Evolutionary conservation across 2,888 invertebrate species (phyloP), one percentile per base, ranked within the genome.

Genomic region (Chelonus formosanus): DNA sequence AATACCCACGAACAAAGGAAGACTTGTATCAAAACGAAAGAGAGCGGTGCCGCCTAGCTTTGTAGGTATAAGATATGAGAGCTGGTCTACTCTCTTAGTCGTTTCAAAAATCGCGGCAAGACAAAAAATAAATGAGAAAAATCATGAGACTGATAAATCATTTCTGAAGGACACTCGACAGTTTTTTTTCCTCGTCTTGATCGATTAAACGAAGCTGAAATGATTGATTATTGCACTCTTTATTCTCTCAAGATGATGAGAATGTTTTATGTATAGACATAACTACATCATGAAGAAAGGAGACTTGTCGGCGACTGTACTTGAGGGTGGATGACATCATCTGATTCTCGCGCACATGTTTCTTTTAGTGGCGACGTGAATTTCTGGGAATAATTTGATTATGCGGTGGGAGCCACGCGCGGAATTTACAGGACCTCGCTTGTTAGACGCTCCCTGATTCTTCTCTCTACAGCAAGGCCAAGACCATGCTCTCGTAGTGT

Each of bases 381-480:
- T 68, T 73, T 75, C 75, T 73, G 76, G 75, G 79, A 79, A 79
- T 78, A 79, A 76, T 77, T 77, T 77, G 76, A 78, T 79, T 79
- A 78, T 78, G 76, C 74, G 66, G 68, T 67, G 72, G 70, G 73
- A 73, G 72, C 71, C 64, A 53, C 62, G 70, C 72, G 70, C 66
- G 74, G 71, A 78, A 76, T 77, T 77, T 70, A 72, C 76, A 74
- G 76, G 74, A 74, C 68, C 57, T 70, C 67, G 71, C 71, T 74
- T 70, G 71, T 74, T 71, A 74, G 71, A 69, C 68, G 65, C 62
- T 62, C 70, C 65, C 65, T 68, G 63, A 64, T 63, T 45, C 52
- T 52, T 53, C 55, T 40, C 50, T 59, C 54, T 65, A 59, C 58
- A 56, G 62, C 50, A 63, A 53, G 56, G 47, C 20, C 47, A 35